Evolutionary conservation across 2,797 vertebrate genomes (phyloP).

Genomic region (Amphiprion clarkii): DNA sequence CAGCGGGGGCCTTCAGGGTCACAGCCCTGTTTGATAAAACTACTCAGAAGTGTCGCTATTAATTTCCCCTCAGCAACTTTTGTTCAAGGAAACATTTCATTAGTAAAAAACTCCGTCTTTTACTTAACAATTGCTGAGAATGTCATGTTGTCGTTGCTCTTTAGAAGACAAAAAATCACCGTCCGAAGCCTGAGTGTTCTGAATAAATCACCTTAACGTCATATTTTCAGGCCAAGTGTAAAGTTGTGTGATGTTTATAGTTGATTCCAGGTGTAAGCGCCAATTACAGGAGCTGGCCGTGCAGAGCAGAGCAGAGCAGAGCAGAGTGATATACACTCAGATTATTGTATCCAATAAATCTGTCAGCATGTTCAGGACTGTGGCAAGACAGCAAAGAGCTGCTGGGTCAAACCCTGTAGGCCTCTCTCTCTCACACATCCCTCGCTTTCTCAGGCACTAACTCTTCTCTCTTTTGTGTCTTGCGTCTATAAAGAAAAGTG

Average conservation of each 20-base stretch:
- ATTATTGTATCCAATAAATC: slow-evolving; percentile 81
- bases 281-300: slow-evolving; percentile 69
- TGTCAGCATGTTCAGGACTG: slow-evolving; percentile 65
- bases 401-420: slow-evolving; percentile 39
- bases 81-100: background rate
- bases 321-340: slow-evolving; percentile 64
- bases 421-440: slow-evolving; percentile 18
- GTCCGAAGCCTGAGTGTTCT: background rate
- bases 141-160: background rate
- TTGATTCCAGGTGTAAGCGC: slow-evolving; percentile 62
- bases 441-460: slow-evolving; percentile 29
- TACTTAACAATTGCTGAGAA: background rate
- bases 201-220: slow-evolving; percentile 22
- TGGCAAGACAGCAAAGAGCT: slow-evolving; percentile 41
- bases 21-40: slow-evolving; percentile 48
- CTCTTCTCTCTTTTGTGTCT: slow-evolving; percentile 23
- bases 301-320: slow-evolving; percentile 43
- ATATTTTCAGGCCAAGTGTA: slow-evolving; percentile 36
- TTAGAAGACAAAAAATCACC: background rate
- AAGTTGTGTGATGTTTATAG: slow-evolving; percentile 53
- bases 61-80: background rate
- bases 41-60: slow-evolving; percentile 12
- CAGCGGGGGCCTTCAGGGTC: slow-evolving; percentile 30
- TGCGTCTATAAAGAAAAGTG: slow-evolving; percentile 12
- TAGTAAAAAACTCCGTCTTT: background rate